phyloP scores from a whole-genome alignment of 2,113 vertebrate genomes.

The Mormyrus iriodes region DNA sequence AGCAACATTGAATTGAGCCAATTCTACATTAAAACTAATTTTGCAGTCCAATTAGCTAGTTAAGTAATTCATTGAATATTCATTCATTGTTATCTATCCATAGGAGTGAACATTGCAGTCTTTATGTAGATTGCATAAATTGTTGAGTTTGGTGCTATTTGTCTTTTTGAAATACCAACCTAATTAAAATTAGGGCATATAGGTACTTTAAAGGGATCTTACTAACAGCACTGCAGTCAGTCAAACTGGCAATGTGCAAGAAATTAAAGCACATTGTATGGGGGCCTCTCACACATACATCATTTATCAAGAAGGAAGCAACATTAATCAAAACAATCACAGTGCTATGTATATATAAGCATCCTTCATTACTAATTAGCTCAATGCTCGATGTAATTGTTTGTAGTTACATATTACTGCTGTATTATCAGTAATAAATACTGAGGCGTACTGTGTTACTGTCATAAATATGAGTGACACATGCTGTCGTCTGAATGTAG shows the following conservation, averaged over 20 bases:
- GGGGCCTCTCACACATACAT: not conserved
- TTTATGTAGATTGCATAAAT: not conserved
- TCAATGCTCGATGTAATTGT: not conserved
- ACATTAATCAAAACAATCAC: not conserved
- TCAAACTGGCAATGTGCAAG: not conserved
- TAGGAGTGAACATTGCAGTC: not conserved
- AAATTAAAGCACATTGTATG: not conserved
- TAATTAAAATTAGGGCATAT: not conserved
- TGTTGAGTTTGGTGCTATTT: not conserved
- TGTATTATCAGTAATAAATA: not conserved
- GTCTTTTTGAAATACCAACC: not conserved
- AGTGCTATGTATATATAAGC: not conserved
- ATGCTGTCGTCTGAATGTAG: slow-evolving; percentile 44
- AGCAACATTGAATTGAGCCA: not conserved
- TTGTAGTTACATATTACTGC: not conserved
- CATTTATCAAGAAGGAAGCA: not conserved
- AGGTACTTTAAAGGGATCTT: not conserved
- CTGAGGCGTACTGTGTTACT: not conserved
- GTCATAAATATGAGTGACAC: not conserved
- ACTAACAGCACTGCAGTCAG: not conserved
- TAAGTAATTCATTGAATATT: not conserved
- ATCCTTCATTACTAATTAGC: not conserved
- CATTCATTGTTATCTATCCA: not conserved
- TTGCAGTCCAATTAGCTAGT: not conserved
- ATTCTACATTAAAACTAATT: not conserved